Evolutionary conservation across 2,113 vertebrate genomes (phyloP).

Genomic region (Hemiprocne comata): DNA sequence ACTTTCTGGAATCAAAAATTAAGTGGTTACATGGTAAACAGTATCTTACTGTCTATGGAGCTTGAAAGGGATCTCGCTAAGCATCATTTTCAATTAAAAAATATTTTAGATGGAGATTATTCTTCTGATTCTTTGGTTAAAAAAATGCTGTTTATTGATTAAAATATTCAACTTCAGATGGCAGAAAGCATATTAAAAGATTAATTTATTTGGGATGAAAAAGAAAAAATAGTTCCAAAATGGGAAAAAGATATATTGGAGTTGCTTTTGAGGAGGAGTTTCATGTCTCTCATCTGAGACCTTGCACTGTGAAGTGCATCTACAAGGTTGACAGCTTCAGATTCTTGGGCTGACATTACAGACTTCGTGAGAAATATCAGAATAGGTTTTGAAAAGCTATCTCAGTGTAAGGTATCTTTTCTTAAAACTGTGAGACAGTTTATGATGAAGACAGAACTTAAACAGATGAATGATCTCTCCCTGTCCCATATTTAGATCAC

Average conservation of each 20-base stretch:
- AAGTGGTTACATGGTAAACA: not conserved
- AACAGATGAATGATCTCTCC: not conserved
- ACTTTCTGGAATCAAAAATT: not conserved
- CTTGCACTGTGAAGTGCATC: not conserved
- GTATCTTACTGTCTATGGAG: not conserved
- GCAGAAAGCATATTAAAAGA: not conserved
- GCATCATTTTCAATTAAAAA: not conserved
- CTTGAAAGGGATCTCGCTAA: not conserved
- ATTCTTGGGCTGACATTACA: not conserved
- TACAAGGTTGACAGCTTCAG: not conserved
- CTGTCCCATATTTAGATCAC: not conserved
- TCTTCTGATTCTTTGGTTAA: not conserved
- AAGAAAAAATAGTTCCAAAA: not conserved
- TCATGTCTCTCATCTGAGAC: not conserved
- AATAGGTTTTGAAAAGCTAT: not conserved
- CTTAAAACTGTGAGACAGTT: not conserved
- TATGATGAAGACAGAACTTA: not conserved
- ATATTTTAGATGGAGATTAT: not conserved
- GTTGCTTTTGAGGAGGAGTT: not conserved
- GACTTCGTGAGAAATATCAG: not conserved
- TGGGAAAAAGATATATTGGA: not conserved
- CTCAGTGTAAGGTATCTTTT: not conserved
- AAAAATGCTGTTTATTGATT: not conserved
- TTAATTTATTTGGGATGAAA: not conserved
- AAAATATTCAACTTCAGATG: not conserved